A percentile compares a stretch with the other conserved stretches of the same genome.
phyloP scores from a whole-genome alignment of 2,797 vertebrate species.

The Rhabdophis nuchalis region DNA sequence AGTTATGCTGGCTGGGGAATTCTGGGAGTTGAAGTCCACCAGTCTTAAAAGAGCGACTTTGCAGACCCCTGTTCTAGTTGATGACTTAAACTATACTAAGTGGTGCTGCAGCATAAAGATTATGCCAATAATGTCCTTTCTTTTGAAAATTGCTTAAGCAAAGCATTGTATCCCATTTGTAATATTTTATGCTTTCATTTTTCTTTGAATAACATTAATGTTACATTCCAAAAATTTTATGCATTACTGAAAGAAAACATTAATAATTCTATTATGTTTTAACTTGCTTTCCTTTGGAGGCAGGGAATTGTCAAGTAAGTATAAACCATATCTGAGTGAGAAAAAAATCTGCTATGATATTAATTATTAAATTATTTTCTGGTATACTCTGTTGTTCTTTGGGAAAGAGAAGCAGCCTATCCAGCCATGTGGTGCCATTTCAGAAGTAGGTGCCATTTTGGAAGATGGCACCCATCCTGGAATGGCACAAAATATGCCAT shows the following conservation, averaged over 20 bases:
- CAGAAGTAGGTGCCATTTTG: neutral
- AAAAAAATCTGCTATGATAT: conserved; percentile 35
- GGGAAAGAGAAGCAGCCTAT: neutral
- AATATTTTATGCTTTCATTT: conserved; percentile 36
- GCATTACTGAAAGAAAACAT: conserved; percentile 71
- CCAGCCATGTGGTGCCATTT: neutral
- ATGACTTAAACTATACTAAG: neutral
- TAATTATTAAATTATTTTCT: neutral
- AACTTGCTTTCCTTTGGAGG: conserved; percentile 96
- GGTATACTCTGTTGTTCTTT: conserved; percentile 5
- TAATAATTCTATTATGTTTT: conserved; percentile 91
- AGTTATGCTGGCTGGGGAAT: too few species aligned
- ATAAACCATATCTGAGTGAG: conserved; percentile 53
- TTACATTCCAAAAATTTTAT: conserved; percentile 42
- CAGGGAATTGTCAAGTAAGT: conserved; percentile 98
- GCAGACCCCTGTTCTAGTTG: too few species aligned
- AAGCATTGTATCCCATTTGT: conserved; percentile 34
- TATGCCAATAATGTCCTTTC: neutral
- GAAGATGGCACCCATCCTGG: too few species aligned
- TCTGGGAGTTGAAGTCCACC: too few species aligned
- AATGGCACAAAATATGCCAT: neutral
- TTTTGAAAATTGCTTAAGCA: conserved; percentile 4
- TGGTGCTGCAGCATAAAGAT: neutral
- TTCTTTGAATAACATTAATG: conserved; percentile 15
- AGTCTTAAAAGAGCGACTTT: too few species aligned